Evolutionary conservation across 2,888 invertebrate species (phyloP), one percentile per base, ranked within the genome.

Genomic region (Polyploca ridens): DNA sequence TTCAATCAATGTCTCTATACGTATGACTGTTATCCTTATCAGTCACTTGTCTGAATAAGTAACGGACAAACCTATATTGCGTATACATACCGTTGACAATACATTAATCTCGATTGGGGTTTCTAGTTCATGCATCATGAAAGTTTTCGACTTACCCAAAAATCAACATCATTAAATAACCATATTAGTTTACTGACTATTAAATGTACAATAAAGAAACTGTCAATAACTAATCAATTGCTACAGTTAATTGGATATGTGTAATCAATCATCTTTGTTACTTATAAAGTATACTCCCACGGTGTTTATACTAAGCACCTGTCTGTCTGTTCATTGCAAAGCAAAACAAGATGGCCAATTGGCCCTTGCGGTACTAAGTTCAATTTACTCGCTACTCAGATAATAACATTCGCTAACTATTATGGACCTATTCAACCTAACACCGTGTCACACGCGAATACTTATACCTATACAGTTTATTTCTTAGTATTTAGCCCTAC

Each of bases 21-120:
- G 83, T 84, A 81, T 86, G 84, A 87, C 79, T 83, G 84, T 88
- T 88, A 87, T 87, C 90, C 88, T 90, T 90, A 89, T 88, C 88
- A 87, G 89, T 84, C 80, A 82, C 72, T 84, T 85, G 83, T 87
- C 81, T 84, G 84, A 85, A 83, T 77, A 84, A 83, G 76, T 93
- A 91, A 91, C 93, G 91, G 90, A 66, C 77, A 72, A 86, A 83
- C 80, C 87, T 75, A 87, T 90, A 88, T 86, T 77, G 75, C 82
- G 79, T 72, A 7, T 41, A 16, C 35, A 86, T 90, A 93, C 91
- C 90, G 91, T 91, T 89, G 70, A 74, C 77, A 87, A 85, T 85
- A 87, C 72, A 74, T 75, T 90, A 87, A 88, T 87, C 79, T 81
- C 70, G 82, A 90, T 88, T 85, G 86, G 78, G 89, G 90, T 90